Base-by-base conservation (phyloP, 2,797 vertebrate genomes). In the Hyperoplus lanceolatus region DNA sequence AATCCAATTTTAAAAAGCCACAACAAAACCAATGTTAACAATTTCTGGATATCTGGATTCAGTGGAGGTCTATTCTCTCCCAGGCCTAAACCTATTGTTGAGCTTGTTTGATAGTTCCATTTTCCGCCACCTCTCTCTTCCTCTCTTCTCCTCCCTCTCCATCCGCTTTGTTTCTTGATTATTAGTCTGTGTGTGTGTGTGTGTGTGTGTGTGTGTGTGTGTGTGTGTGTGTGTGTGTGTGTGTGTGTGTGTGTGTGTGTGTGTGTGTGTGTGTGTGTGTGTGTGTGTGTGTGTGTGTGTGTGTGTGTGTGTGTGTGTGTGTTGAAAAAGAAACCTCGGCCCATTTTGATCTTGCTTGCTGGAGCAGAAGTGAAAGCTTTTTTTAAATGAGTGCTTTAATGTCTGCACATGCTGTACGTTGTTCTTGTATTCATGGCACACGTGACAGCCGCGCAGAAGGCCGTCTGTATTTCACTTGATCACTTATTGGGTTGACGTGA, bases 361-460 rank as follows among this genome's bases (percentile, higher is more conserved):
- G 83, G 82, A 81, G 82, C 89, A 84, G 86, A 84, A 90, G 78
- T 81, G 43, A 67, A 71, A 21, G 50, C 16, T 21, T 72, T 77
- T 67, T 83, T 77, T 71, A 69, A 79, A 79, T 72, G 72, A 86
- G 69, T 21, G 82, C 84, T 89, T 90, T 90, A 89, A 89, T 90
- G 85, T 88, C 80, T 86, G 82, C 85, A 79, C 67, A 45, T 75
- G 74, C 67, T 50, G 8, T 29, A 72, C 90, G 88, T 91, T 91
- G 88, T 91, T 92, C 78, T 91, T 90, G 90, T 93, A 91, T 91
- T 90, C 78, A 90, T 86, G 72, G 54, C 6, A 14, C 90, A 89
- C 50, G 72, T 90, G 88, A 68, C 76, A 38, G 53, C 38, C 7
- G 1, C 5, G 56, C 75, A 81, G 74, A 81, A 75, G 75, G 67